A percentile compares a stretch with the other conserved stretches of the same genome.
Conservation (phyloP, 2,797 vertebrate genomes). For the Enteromius viviparus region DNA sequence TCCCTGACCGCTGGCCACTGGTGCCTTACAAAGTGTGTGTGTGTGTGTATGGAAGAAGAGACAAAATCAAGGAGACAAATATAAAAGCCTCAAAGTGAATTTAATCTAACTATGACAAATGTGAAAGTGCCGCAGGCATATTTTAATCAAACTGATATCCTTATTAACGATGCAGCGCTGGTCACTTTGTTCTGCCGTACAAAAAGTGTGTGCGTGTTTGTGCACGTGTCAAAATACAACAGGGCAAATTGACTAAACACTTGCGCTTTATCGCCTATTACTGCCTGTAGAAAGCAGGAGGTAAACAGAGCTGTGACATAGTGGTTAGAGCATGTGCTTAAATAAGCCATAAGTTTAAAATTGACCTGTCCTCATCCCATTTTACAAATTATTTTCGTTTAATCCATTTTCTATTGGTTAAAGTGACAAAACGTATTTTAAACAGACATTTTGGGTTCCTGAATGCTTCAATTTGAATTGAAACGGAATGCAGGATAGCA, state of each 20-base stretch:
- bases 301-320: background rate
- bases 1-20: conserved; percentile 52
- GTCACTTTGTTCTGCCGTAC: background rate
- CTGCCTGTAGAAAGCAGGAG: background rate
- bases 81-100: conserved; percentile 30
- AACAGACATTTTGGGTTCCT: background rate
- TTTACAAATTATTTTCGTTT: background rate
- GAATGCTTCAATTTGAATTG: background rate
- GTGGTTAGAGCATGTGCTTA: background rate
- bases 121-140: conserved; percentile 16
- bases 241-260: background rate
- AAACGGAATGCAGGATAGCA: background rate
- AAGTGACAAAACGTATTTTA: conserved; percentile 3
- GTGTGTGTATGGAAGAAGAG: conserved; percentile 29
- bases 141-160: conserved; percentile 39
- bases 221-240: background rate
- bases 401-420: background rate
- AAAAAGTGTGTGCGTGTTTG: background rate
- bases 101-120: conserved; percentile 46
- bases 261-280: background rate
- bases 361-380: background rate
- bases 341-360: background rate
- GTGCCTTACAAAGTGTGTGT: conserved; percentile 42
- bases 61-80: conserved; percentile 34
- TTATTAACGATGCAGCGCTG: conserved; percentile 4